These are phyloP conservation scores for Drosophila mayri DNA, from an alignment of 1,140 invertebrate genomes.

Conservation along the genomic window DNA sequence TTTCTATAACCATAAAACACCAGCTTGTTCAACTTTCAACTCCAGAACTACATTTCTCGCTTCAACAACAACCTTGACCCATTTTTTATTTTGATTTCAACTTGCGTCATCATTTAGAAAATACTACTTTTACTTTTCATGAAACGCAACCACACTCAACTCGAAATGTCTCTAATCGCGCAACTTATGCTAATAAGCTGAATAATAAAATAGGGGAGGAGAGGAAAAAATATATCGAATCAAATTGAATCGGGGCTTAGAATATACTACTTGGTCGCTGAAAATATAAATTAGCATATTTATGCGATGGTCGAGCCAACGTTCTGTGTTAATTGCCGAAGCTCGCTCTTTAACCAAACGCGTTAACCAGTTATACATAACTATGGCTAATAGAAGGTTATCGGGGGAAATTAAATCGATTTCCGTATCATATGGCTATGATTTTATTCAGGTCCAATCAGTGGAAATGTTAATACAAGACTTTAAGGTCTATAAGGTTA, in stretches of 20 bases:
- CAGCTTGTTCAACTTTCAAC: background rate
- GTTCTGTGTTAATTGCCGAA: slow-evolving; percentile 30
- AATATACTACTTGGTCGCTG: slow-evolving; percentile 8
- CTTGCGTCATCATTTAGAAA: slow-evolving; percentile 8
- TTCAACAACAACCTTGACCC: slow-evolving; percentile 8
- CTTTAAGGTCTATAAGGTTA: background rate
- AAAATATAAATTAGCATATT: slow-evolving; percentile 42
- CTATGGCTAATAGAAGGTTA: slow-evolving; percentile 23
- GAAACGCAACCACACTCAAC: background rate
- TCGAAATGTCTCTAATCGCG: slow-evolving; percentile 19
- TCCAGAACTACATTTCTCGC: background rate
- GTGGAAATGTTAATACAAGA: slow-evolving; percentile 7
- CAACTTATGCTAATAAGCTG: slow-evolving; percentile 34
- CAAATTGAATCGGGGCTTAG: slow-evolving; percentile 2
- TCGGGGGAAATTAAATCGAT: slow-evolving; percentile 19
- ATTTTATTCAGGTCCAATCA: slow-evolving; percentile 4
- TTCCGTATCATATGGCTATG: slow-evolving; percentile 20
- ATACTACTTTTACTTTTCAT: slow-evolving; percentile 32
- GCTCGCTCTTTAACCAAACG: slow-evolving; percentile 3
- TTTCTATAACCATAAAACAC: background rate
- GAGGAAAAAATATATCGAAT: background rate
- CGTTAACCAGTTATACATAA: slow-evolving; percentile 32
- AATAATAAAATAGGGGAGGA: slow-evolving; percentile 17
- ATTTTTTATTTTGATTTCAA: slow-evolving; percentile 2
- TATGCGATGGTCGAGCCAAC: slow-evolving; percentile 26